Conservation (phyloP, 2,113 vertebrate species). For the Otocyon megalotis region DNA sequence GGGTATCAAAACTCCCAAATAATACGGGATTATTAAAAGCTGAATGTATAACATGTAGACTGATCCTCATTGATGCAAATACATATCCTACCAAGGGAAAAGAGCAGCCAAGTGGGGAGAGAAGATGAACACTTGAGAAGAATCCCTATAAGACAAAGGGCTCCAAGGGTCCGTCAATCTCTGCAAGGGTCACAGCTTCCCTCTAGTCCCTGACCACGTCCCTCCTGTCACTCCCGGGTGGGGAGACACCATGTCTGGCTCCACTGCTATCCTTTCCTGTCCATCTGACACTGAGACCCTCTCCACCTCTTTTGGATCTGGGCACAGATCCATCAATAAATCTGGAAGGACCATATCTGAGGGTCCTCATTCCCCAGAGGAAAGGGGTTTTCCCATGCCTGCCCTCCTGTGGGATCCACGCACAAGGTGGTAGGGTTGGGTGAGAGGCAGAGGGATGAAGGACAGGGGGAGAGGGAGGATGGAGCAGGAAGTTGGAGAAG, state of each 20-base stretch:
- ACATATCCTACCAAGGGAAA: neutral
- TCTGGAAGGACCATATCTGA: neutral
- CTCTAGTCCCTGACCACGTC: neutral
- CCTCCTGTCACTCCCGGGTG: neutral
- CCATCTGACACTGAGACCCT: neutral
- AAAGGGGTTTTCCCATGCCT: neutral
- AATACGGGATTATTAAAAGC: neutral
- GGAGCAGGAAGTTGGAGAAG: neutral
- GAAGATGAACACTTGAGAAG: no score
- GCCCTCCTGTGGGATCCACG: neutral
- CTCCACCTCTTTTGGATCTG: neutral
- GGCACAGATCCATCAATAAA: neutral
- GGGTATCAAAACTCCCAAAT: neutral
- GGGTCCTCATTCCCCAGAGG: neutral
- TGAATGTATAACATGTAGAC: neutral
- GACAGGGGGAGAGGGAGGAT: neutral
- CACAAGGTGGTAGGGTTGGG: neutral
- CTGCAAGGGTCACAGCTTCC: neutral
- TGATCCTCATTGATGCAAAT: neutral
- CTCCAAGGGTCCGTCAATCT: neutral
- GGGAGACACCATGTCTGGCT: neutral
- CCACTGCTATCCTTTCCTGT: neutral
- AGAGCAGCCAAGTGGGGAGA: neutral
- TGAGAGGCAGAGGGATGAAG: neutral
- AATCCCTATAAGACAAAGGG: neutral